A percentile compares a stretch with the other conserved stretches of the same genome.
phyloP scores from a whole-genome alignment of 2,797 vertebrate species.

The Anas georgica region DNA sequence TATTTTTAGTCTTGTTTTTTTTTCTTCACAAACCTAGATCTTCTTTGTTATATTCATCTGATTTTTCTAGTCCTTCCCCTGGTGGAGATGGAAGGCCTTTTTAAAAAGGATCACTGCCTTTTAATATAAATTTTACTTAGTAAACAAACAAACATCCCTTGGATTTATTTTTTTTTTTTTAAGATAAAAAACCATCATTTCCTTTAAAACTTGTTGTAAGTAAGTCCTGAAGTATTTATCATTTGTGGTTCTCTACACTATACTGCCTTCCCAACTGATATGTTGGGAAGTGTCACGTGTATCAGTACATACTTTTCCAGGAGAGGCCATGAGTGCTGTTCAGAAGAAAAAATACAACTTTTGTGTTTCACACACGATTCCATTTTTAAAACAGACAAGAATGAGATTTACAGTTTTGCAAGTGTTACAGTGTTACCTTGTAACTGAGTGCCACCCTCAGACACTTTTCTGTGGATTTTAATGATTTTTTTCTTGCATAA shows the following conservation, averaged over 20 bases:
- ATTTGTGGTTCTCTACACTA: not conserved
- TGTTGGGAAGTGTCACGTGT: fast-evolving
- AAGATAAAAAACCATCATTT: not conserved
- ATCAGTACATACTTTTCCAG: not conserved
- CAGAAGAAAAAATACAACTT: not conserved
- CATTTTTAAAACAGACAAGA: not conserved
- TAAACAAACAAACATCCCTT: not conserved
- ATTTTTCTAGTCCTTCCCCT: not conserved
- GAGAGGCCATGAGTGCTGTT: not conserved
- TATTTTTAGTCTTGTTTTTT: not conserved
- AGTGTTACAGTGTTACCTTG: not conserved
- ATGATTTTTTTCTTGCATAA: not conserved
- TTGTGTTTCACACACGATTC: not conserved
- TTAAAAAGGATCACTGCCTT: not conserved
- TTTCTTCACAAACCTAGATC: not conserved
- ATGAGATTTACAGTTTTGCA: not conserved
- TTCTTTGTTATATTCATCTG: not conserved
- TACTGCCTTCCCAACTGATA: not conserved
- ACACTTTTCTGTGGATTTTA: not conserved
- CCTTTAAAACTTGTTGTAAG: not conserved
- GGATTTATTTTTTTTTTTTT: not conserved
- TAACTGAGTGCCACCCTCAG: conserved; percentile 26
- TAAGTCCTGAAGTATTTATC: not conserved
- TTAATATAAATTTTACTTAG: not conserved
- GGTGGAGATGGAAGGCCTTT: not conserved